Evolutionary conservation across 2,888 invertebrate species (phyloP).

Genomic region (Spodoptera littoralis): DNA sequence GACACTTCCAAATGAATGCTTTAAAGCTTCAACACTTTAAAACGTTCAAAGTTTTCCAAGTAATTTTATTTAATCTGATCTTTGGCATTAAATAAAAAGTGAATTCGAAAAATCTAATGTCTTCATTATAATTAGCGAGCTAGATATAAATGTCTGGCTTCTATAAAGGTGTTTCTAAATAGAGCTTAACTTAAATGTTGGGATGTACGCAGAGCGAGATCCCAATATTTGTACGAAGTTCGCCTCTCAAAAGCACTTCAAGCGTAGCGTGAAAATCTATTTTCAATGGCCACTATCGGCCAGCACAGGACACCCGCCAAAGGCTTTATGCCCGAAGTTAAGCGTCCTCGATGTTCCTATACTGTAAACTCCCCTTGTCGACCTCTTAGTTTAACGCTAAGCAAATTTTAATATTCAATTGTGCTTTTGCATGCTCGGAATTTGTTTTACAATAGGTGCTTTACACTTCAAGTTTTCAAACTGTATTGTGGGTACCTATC

Average conservation of each 20-base stretch:
- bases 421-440: constrained; percentile 73
- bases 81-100: constrained; percentile 14
- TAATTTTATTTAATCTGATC: constrained; percentile 17
- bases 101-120: constrained; percentile 10
- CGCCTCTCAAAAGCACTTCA: constrained; percentile 73
- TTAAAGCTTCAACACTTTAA: constrained; percentile 12
- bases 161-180: constrained; percentile 46
- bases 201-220: constrained; percentile 57
- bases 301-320: constrained; percentile 80
- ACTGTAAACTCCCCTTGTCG: constrained; percentile 76
- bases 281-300: constrained; percentile 88
- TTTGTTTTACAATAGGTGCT: constrained; percentile 51
- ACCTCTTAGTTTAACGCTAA: constrained; percentile 80
- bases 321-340: constrained; percentile 85
- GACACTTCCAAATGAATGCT: constrained; percentile 25
- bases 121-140: neutral
- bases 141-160: constrained; percentile 31
- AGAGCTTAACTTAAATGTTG: constrained; percentile 48
- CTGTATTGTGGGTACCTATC: constrained; percentile 5
- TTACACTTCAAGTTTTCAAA: constrained; percentile 31
- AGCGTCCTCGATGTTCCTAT: constrained; percentile 78
- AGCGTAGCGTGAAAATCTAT: constrained; percentile 87
- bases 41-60: constrained; percentile 10
- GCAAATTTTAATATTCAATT: constrained; percentile 88
- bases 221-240: constrained; percentile 83